Base-by-base conservation (phyloP, 2,113 vertebrate genomes). In the Plestiodon gilberti region DNA sequence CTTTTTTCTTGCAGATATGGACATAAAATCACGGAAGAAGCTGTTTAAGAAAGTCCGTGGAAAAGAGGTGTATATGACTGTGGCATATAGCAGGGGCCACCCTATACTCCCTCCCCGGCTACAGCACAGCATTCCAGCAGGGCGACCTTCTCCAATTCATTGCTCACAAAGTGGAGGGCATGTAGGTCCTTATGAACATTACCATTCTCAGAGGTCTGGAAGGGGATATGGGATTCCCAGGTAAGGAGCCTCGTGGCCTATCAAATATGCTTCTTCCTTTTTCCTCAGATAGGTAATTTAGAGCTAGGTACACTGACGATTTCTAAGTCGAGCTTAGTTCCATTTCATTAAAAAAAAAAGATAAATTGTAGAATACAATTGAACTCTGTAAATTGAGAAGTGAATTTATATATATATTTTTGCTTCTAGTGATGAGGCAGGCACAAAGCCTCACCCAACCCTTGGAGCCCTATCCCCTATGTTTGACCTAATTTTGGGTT, bases 31-130 rank as follows among this genome's bases (percentile, higher is more conserved):
- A 35, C 90, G 97, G 91, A 95, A 98, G 94, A 97, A 98, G 10
- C 97, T 98, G 92, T 97, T 98, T 38, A 98, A 98, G 91, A 99
- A 98, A 88, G 93, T 98, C 65, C 97, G 97, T 90, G 98, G 97
- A 30, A 97, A 97, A 76, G 98, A 98, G 64, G 90, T 98, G 52
- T 95, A 97, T 77, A 96, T 98, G 94, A 90, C 96, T 1, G 83
- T 97, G 78, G 94, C 97, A 1, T 99, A 97, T 6, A 96, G 95
- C 14, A 93, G 96, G 65, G 94, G 96, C 3, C 96, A 96, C 25
- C 52, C 95, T 0, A 22, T 95, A 6, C 93, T 98, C 11, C 97
- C 97, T 0, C 97, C 97, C 1, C 96, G 97, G 17, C 95, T 98
- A 57, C 98, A 98, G 91, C 96, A 97, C 0, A 55, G n/a, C n/a